Evolutionary conservation across 2,113 vertebrate species (phyloP), one percentile per base, ranked within the genome.

Genomic region (Peromyscus maniculatus): DNA sequence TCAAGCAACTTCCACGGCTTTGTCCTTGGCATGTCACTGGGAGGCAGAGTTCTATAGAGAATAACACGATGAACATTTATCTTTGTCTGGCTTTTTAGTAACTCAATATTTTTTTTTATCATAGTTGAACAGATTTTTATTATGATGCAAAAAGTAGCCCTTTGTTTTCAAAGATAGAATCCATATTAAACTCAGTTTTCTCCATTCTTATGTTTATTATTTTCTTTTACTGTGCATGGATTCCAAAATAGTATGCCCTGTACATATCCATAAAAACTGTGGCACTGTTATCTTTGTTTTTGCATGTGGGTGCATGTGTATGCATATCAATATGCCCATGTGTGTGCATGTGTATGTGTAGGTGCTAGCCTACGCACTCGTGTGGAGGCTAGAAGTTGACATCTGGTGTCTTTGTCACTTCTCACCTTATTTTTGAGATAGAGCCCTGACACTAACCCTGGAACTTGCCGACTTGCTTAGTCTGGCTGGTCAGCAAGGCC

Each of bases 181-280:
- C 12, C 16, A 28, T 33, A n/a, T 46, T 67, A 86, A 33, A 86
- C 28, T 93, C 55, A 69, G 33, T 91, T 96, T 82, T 94, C 59
- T 83, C 8, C 21, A 83, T 71, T 55, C 2, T 4, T 71, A 43
- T 71, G 91, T 3, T 7, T 90, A 79, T 86, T 95, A 59, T 96
- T 67, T 39, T 89, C n/a, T 49, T 90, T 74, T 67, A 49, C 26
- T 67, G 55, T 72, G 43, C 71, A 19, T 67, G 7, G 46, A 59
- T 21, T 12, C 55, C 21, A 79, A 89, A 71, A 67, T n/a, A 84
- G 33, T 33, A 66, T 33, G 71, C 46, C n/a, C 59, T 46, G 11
- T 71, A 39, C 10, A 22, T n/a, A 89, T 19, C 21, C 33, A 71
- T 62, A 77, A 49, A 89, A 16, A 83, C 75, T 62, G 52, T 26